Conservation (phyloP, 2,797 vertebrate genomes). For the Labeo calbasu region DNA sequence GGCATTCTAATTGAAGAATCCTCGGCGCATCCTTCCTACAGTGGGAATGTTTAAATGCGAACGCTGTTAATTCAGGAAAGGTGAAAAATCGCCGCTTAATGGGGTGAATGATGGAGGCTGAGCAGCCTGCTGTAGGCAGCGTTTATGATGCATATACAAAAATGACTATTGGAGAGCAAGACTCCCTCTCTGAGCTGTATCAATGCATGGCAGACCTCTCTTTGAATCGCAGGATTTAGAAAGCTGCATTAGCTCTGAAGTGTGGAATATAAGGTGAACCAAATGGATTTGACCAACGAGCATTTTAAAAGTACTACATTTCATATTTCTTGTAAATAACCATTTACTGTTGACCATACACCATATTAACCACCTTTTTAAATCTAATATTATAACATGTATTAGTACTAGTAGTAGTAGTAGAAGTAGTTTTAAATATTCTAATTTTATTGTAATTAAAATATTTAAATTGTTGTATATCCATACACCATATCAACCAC, state of each 20-base stretch:
- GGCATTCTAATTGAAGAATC: constrained; percentile 65
- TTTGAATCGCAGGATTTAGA: constrained; percentile 29
- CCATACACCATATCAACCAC: too few species aligned
- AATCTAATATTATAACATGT: not conserved
- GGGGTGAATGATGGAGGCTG: constrained; percentile 53
- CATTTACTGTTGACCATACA: not conserved
- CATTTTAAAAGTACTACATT: not conserved
- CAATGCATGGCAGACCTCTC: constrained; percentile 23
- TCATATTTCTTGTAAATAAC: not conserved
- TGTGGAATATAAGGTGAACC: not conserved
- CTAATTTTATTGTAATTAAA: too few species aligned
- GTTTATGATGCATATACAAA: constrained; percentile 48
- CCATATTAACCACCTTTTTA: not conserved
- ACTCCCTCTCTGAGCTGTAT: constrained; percentile 17
- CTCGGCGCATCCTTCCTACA: constrained; percentile 55
- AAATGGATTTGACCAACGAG: not conserved
- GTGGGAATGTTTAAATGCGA: constrained; percentile 61
- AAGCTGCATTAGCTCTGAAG: constrained; percentile 13
- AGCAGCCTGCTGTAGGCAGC: constrained; percentile 33
- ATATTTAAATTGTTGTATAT: too few species aligned
- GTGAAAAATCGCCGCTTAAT: constrained; percentile 55
- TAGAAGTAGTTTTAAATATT: not conserved
- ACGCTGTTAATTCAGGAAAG: constrained; percentile 58
- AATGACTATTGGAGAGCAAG: constrained; percentile 33
- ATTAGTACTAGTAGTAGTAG: not conserved